These are phyloP conservation scores for Lanistes nyassanus DNA, from an alignment of 1,140 invertebrate species.

Conservation along the genomic window DNA sequence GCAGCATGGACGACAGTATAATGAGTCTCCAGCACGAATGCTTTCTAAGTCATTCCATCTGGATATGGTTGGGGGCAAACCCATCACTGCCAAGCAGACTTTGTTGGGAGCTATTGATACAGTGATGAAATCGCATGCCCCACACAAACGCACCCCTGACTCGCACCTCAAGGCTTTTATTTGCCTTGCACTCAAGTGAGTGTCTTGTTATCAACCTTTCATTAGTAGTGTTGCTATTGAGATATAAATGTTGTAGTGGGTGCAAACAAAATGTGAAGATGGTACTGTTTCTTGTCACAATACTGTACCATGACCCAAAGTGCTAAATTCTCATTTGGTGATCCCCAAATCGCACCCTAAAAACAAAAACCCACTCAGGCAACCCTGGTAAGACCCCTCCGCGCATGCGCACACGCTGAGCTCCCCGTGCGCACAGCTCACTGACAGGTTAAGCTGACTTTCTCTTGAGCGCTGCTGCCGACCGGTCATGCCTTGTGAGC, in stretches of 20 bases:
- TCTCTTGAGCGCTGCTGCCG: too few species aligned
- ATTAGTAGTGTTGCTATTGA: neutral
- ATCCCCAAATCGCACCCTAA: too few species aligned
- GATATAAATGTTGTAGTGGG: neutral
- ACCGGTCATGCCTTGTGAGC: too few species aligned
- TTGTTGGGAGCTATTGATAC: slow-evolving; percentile 91
- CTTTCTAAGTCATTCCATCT: slow-evolving; percentile 98
- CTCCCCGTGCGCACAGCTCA: too few species aligned
- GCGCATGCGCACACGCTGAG: too few species aligned
- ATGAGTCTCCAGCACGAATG: slow-evolving; percentile 93
- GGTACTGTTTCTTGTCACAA: too few species aligned
- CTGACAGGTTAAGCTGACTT: too few species aligned
- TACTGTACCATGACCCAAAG: too few species aligned
- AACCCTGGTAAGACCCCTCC: too few species aligned
- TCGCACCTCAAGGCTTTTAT: slow-evolving; percentile 99
- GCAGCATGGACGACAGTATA: slow-evolving; percentile 85
- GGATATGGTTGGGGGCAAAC: slow-evolving; percentile 87
- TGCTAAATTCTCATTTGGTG: too few species aligned
- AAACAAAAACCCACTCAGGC: too few species aligned
- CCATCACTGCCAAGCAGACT: slow-evolving; percentile 90
- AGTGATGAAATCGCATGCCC: slow-evolving; percentile 89
- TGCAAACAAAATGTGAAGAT: too few species aligned
- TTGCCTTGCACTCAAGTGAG: slow-evolving; percentile 94
- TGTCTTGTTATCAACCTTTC: slow-evolving; percentile 48
- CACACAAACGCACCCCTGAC: slow-evolving; percentile 93